These are phyloP conservation scores for Chrysogorgia sp. DNA, from an alignment of 92 coral and sea anemone genomes.

Conservation along the genomic window DNA sequence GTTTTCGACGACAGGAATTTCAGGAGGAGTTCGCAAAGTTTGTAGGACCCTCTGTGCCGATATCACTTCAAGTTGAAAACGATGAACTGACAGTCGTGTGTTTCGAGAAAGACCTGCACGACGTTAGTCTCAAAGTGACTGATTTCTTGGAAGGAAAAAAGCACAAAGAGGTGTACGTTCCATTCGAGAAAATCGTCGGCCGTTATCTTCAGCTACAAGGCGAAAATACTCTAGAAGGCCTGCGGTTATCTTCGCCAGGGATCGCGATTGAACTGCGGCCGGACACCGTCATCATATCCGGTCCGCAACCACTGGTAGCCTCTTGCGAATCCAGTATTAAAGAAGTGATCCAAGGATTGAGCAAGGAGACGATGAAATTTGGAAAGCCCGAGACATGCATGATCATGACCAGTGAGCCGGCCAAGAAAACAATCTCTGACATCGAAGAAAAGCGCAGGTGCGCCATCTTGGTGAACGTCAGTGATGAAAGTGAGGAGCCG, in stretches of 20 bases:
- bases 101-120: conserved; percentile 24
- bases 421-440: not conserved
- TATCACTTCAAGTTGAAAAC: not conserved
- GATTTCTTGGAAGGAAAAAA: conserved; percentile 28
- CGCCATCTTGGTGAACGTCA: conserved; percentile 5
- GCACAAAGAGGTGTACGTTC: not conserved
- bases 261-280: not conserved
- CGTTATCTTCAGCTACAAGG: conserved; percentile 21
- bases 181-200: not conserved
- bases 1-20: not conserved
- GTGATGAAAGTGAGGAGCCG: not conserved
- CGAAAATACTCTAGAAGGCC: not conserved
- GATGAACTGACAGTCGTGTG: conserved; percentile 1
- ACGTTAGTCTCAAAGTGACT: not conserved
- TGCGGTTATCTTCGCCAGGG: not conserved
- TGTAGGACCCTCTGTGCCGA: conserved; percentile 15
- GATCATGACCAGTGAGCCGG: not conserved
- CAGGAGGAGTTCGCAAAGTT: not conserved
- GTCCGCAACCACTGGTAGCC: not conserved
- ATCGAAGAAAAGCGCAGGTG: conserved; percentile 22
- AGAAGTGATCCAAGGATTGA: not conserved
- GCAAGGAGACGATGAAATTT: not conserved
- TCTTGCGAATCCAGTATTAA: not conserved
- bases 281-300: not conserved
- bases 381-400: conserved; percentile 28